A percentile compares a stretch with the other conserved stretches of the same genome.
Evolutionary conservation across 1,140 invertebrate genomes (phyloP).

Genomic region (Drosophila pseudoananassae): DNA sequence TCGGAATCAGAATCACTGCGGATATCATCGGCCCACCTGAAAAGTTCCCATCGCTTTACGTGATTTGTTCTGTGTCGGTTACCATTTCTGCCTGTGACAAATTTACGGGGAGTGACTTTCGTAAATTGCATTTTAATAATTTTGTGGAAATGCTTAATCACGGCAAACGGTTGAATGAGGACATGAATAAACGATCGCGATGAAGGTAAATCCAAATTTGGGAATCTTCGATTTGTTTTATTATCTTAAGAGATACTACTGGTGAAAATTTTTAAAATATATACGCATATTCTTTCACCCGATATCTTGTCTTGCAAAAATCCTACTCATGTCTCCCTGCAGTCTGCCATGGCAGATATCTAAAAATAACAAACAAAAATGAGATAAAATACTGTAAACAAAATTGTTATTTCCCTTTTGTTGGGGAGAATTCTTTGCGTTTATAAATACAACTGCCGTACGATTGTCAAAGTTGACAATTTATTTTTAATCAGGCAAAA

Average conservation of each 20-base stretch:
- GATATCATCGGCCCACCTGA: slow-evolving; percentile 29
- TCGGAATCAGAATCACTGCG: neutral
- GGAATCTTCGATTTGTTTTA: neutral
- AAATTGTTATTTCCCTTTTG: slow-evolving; percentile 38
- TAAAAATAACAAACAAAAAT: slow-evolving; percentile 58
- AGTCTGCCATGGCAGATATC: slow-evolving; percentile 55
- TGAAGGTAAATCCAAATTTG: neutral
- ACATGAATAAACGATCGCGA: slow-evolving; percentile 13
- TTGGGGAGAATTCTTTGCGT: slow-evolving; percentile 43
- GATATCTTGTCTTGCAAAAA: slow-evolving; percentile 22
- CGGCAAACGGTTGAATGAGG: neutral
- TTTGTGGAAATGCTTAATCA: slow-evolving; percentile 33
- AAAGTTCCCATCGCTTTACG: slow-evolving; percentile 45
- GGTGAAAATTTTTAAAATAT: neutral
- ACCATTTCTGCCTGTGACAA: slow-evolving; percentile 40
- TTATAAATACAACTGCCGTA: slow-evolving; percentile 71
- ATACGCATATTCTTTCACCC: neutral
- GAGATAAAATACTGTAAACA: slow-evolving; percentile 41
- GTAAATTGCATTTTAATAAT: slow-evolving; percentile 29
- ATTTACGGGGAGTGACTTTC: slow-evolving; percentile 42
- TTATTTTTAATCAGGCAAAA: slow-evolving; percentile 71
- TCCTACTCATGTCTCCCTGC: slow-evolving; percentile 57
- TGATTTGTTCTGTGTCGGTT: slow-evolving; percentile 45
- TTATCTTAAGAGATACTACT: neutral
- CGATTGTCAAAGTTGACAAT: slow-evolving; percentile 78